Base-by-base conservation (phyloP, 1,140 invertebrate genomes). In the Drosophila quadrilineata region DNA sequence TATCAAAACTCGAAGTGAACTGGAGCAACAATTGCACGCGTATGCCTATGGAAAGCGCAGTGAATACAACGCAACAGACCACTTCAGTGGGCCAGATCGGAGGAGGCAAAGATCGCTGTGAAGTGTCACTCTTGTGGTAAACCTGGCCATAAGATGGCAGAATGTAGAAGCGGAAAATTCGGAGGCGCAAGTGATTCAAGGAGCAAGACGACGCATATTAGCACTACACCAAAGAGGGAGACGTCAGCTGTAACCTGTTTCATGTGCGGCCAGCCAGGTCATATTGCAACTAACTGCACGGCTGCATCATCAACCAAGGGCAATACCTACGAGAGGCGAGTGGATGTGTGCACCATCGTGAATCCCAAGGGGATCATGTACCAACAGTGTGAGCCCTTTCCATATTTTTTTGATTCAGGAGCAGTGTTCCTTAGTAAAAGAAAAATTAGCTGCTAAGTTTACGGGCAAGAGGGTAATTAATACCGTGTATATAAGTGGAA, bases 31-130 rank as follows among this genome's bases (percentile, higher is more conserved):
- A 38, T 24, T 53, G 14, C 41, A 33, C 17, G 48, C 56, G 12
- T 67, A 43, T 52, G 26, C 54, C 6, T 54, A 45, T 48, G 36
- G 50, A 10, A 60, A 60, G 31, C 36, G 41, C 24, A 52, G n/a
- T 24, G 46, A 53, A 16, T 21, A 2, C 2, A 5, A 10, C 3
- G 26, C 38, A 19, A 14, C 48, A 35, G 57, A 59, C 19, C 6
- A 29, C 14, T 28, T 12, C 12, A 45, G 40, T 45, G 41, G 1
- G n/a, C 28, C 40, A 2, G 28, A 43, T 0, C 38, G n/a, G 12
- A 56, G 45, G 54, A 46, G 26, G 40, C 52, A 31, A 16, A 38
- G 12, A 53, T 40, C 12, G 3, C 12, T 19, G 6, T 56, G 9
- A 41, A 40, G 38, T 41, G 24, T 8, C 36, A 31, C 10, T 41